Evolutionary conservation across 2,113 vertebrate species (phyloP).

Genomic region (Lonchura striata): DNA sequence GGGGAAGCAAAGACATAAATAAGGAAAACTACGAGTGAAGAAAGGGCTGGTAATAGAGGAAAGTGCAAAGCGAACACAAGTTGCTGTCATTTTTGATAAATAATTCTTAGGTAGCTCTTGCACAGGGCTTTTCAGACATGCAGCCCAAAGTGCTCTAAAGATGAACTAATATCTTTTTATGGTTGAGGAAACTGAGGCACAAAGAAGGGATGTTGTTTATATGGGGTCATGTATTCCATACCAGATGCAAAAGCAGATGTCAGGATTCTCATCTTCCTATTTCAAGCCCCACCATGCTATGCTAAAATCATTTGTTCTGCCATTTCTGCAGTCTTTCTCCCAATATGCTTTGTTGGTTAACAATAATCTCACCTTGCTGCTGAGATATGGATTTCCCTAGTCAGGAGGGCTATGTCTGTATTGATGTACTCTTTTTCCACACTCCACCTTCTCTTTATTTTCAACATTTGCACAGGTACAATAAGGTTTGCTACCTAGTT

Average conservation of each 20-base stretch:
- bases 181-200: constrained; percentile 38
- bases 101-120: background rate
- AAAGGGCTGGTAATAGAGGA: constrained; percentile 34
- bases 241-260: background rate
- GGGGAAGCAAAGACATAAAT: constrained; percentile 55
- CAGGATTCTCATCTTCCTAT: background rate
- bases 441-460: background rate
- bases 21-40: constrained; percentile 39
- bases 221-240: background rate
- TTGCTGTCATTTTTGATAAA: constrained; percentile 29
- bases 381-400: background rate
- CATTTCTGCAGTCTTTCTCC: background rate
- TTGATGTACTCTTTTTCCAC: background rate
- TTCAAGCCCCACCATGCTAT: background rate
- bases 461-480: background rate
- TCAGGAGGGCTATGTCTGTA: background rate
- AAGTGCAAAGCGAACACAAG: background rate
- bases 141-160: background rate
- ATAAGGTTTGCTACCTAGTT: background rate
- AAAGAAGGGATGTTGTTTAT: background rate
- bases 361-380: background rate
- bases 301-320: background rate
- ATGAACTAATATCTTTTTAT: background rate
- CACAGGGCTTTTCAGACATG: background rate
- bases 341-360: background rate